Evolutionary conservation across 2,113 vertebrate genomes (phyloP).

Genomic region (Sander lucioperca): DNA sequence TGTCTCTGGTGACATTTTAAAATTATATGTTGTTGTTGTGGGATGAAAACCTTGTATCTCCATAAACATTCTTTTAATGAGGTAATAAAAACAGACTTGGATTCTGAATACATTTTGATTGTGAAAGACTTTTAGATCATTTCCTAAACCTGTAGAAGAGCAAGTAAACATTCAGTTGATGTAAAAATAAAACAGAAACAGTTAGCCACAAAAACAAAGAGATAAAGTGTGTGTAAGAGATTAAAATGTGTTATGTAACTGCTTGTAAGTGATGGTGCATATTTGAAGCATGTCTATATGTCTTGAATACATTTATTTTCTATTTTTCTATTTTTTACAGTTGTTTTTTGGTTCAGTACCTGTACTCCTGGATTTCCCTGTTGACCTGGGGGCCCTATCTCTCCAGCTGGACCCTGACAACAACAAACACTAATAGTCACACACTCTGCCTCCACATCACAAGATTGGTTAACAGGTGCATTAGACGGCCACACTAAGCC

Average conservation of each 20-base stretch:
- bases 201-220: background rate
- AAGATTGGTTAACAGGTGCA: slow-evolving; percentile 1
- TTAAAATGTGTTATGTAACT: background rate
- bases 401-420: slow-evolving; percentile 89
- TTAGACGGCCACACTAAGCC: background rate
- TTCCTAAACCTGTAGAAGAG: background rate
- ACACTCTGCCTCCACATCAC: slow-evolving; percentile 20
- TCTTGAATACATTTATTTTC: background rate
- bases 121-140: background rate
- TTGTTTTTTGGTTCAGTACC: slow-evolving; percentile 74
- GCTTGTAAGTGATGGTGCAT: background rate
- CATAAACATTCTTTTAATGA: background rate
- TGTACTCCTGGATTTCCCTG: slow-evolving; percentile 92
- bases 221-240: background rate
- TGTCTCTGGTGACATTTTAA: slow-evolving; percentile 10
- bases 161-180: background rate
- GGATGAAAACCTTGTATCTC: background rate
- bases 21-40: slow-evolving; percentile 9
- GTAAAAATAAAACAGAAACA: background rate
- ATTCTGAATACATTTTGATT: slow-evolving; percentile 7
- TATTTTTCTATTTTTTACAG: too few species aligned
- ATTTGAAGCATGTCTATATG: background rate
- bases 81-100: background rate
- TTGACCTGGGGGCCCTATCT: slow-evolving; percentile 90
- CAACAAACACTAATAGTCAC: slow-evolving; percentile 7